Base-by-base conservation (phyloP, 2,797 vertebrate genomes). In the Sus cebifrons region DNA sequence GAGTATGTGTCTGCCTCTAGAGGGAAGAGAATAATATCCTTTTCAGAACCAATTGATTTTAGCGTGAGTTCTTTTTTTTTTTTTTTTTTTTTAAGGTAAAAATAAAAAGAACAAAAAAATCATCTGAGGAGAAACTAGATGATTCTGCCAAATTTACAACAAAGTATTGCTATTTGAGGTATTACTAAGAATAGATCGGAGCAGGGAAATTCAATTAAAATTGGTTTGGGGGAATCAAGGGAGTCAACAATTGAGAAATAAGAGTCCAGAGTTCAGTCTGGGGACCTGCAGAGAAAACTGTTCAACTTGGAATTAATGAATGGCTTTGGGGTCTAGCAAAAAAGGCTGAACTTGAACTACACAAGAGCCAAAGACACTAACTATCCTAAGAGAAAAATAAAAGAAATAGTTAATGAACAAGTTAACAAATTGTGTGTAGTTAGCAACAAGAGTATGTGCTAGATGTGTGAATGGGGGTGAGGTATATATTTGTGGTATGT, bases 21-120 rank as follows among this genome's bases (percentile, higher is more conserved):
- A 89, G 95, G 81, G 95, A 94, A 96, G 78, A 90, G 91, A 95
- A 93, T 93, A 96, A 71, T 92, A 92, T 78, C 29, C 86, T 96
- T 96, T 96, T 96, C 56, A 93, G 65, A 97, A 94, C 18, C 67
- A 82, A 86, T 49, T 96, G 73, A 96, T 95, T 96, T 95, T 86
- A 86, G 58, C 54, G 32, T 89, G 40, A 85, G 13, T 9, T 86
- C 54, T 70, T 9, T 20, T 54, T 79, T 54, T 74, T 32, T 91
- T 91, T 70, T 67, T 29, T 56, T 92, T 86, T 36, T 67, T 94
- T 95, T 54, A 87, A 93, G 36, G 40, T 89, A 94, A 89, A 97
- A 86, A 88, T 95, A 91, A 83, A 81, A 88, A 89, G n/a, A 92
- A 17, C 21, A 49, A 94, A 96, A 96, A 68, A 94, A 84, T 84